Conservation (phyloP, 1,140 invertebrate genomes). For the Samia ricini region DNA sequence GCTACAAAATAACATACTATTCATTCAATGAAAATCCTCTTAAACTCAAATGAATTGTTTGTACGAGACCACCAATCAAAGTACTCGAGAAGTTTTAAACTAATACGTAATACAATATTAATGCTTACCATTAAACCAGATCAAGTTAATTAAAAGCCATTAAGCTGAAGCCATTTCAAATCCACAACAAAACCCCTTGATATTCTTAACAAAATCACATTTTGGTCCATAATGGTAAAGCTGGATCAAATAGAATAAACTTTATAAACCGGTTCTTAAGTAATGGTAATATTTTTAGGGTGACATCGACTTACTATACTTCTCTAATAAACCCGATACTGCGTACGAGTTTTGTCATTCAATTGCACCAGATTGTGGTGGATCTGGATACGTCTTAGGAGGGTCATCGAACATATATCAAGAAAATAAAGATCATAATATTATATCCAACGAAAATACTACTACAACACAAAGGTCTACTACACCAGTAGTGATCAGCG, state of each 20-base stretch:
- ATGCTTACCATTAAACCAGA: background rate
- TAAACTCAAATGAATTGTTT: too few species aligned
- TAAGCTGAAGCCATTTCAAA: background rate
- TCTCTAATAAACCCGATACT: slow-evolving; percentile 85
- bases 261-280: background rate
- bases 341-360: slow-evolving; percentile 87
- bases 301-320: slow-evolving; percentile 86
- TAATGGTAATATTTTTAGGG: slow-evolving; percentile 78
- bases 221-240: background rate
- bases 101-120: background rate
- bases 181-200: background rate
- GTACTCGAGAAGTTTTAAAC: background rate
- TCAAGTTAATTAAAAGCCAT: background rate
- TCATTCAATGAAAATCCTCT: too few species aligned
- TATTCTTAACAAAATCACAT: background rate
- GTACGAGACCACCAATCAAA: too few species aligned
- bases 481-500: background rate
- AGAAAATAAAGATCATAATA: slow-evolving; percentile 11
- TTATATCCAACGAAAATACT: slow-evolving; percentile 7
- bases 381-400: slow-evolving; percentile 8
- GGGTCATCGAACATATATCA: background rate
- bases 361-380: slow-evolving; percentile 82
- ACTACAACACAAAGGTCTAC: slow-evolving; percentile 7
- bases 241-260: background rate
- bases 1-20: too few species aligned